Evolutionary conservation across 2,888 invertebrate genomes (phyloP).

Genomic region (Rhodophaea formosa): DNA sequence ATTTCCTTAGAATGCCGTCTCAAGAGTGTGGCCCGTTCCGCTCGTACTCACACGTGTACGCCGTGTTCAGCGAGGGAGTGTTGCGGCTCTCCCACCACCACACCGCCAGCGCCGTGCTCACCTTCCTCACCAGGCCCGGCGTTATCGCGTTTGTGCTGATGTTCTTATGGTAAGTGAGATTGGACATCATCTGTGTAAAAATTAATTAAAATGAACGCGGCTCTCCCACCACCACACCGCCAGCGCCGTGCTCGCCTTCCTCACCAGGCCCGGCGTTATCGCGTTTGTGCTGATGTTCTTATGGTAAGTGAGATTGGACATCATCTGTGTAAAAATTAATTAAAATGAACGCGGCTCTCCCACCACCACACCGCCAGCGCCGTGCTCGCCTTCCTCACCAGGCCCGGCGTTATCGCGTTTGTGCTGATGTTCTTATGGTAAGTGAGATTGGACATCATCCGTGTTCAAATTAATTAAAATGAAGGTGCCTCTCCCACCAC

Average conservation of each 20-base stretch:
- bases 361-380: conserved; percentile 64
- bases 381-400: conserved; percentile 70
- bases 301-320: conserved; percentile 9
- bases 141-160: conserved; percentile 12
- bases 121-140: conserved; percentile 70
- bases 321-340: no score
- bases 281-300: conserved; percentile 12
- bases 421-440: conserved; percentile 13
- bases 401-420: conserved; percentile 43
- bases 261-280: conserved; percentile 61
- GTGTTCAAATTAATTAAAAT: no score
- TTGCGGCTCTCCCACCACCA: conserved; percentile 70
- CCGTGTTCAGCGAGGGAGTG: conserved; percentile 80
- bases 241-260: conserved; percentile 66
- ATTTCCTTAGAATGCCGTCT: conserved; percentile 69
- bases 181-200: not conserved
- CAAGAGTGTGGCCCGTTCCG: conserved; percentile 85
- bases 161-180: conserved; percentile 12
- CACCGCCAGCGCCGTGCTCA: conserved; percentile 63
- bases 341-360: conserved; percentile 67
- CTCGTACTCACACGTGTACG: conserved; percentile 75
- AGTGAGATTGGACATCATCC: not conserved
- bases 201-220: no score
- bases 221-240: conserved; percentile 67
- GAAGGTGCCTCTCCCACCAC: conserved; percentile 65